Evolutionary conservation across 2,888 invertebrate species (phyloP).

Genomic region (Drosophila subquinaria): DNA sequence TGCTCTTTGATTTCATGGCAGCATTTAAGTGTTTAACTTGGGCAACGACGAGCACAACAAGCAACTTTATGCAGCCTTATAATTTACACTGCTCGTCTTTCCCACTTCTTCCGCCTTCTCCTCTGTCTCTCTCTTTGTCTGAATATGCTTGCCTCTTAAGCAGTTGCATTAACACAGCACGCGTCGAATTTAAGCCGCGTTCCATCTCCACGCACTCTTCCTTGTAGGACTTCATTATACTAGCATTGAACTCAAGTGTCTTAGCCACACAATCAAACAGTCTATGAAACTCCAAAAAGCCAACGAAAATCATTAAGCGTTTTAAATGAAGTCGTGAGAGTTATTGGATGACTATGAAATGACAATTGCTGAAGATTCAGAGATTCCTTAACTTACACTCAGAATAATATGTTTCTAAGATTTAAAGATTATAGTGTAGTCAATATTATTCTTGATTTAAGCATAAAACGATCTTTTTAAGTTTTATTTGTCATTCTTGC

Average conservation of each 20-base stretch:
- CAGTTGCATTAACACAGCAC: constrained; percentile 52
- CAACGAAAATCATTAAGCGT: constrained; percentile 7
- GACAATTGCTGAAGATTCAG: constrained; percentile 4
- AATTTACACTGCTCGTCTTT: constrained; percentile 54
- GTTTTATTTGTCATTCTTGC: too few relatives aligned
- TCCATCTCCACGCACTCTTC: neutral
- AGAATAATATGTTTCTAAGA: too few relatives aligned
- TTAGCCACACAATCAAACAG: constrained; percentile 21
- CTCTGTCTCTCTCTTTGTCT: neutral
- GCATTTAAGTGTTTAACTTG: constrained; percentile 74
- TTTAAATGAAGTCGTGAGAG: constrained; percentile 17
- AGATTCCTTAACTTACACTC: neutral
- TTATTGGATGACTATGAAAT: constrained; percentile 1
- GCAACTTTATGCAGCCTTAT: constrained; percentile 61
- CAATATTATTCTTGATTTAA: too few relatives aligned
- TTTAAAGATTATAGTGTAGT: too few relatives aligned
- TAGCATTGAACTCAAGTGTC: constrained; percentile 27
- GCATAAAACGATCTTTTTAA: too few relatives aligned
- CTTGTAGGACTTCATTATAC: constrained; percentile 34
- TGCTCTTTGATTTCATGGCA: constrained; percentile 73
- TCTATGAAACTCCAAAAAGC: neutral
- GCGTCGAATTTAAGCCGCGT: neutral
- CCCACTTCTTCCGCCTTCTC: neutral
- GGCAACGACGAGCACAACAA: constrained; percentile 15
- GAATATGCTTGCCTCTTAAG: constrained; percentile 35